Percentiles rank a stretch among this genome's conserved stretches.
Conservation (phyloP, 2,888 invertebrate genomes). For the Dryocosmus kuriphilus region DNA sequence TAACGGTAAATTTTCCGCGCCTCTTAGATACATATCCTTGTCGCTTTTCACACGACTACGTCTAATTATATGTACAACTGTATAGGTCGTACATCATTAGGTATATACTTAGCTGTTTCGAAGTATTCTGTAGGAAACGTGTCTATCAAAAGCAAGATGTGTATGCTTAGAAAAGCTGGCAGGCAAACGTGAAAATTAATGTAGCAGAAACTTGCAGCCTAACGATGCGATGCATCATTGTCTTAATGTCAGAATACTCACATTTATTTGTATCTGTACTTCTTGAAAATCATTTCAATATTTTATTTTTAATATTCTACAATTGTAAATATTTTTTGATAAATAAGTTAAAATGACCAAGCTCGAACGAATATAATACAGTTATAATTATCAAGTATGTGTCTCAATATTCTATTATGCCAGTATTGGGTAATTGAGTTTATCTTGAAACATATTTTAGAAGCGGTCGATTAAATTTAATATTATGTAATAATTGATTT, state of each 20-base stretch:
- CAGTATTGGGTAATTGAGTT: too few relatives aligned
- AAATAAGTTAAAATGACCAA: too few relatives aligned
- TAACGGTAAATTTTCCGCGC: neutral
- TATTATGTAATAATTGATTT: neutral
- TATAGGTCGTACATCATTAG: neutral
- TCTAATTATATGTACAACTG: neutral
- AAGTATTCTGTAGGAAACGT: neutral
- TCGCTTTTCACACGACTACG: neutral
- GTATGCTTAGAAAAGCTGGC: neutral
- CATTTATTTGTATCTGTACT: neutral
- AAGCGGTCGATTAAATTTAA: neutral
- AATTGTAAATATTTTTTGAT: too few relatives aligned
- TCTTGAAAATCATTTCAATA: neutral
- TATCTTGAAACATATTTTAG: neutral
- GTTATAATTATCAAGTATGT: too few relatives aligned
- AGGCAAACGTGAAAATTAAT: neutral
- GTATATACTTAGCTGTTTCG: neutral
- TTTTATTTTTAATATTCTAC: too few relatives aligned
- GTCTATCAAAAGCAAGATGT: neutral
- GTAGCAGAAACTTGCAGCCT: neutral
- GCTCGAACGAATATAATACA: too few relatives aligned
- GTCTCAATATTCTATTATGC: too few relatives aligned
- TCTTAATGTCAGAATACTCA: neutral
- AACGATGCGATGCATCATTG: neutral
- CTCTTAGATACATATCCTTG: neutral